Conservation (phyloP, 2,888 invertebrate genomes). For the Conus canariensis region DNA sequence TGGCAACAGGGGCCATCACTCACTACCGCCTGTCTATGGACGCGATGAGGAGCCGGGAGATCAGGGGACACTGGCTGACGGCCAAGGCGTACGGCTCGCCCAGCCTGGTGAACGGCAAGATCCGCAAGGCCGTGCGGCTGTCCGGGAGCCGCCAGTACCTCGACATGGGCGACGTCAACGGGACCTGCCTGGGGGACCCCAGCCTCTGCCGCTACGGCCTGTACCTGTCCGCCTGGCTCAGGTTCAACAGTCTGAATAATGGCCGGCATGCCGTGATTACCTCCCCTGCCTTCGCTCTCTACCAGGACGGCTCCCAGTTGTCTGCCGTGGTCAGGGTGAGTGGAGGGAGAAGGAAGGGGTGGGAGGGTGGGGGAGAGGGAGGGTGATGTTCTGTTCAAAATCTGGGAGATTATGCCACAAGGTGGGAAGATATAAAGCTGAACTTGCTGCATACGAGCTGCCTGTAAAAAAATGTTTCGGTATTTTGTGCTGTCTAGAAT, state of each 20-base stretch:
- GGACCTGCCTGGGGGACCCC: constrained; percentile 72
- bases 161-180: constrained; percentile 64
- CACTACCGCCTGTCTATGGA: constrained; percentile 70
- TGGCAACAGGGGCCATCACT: constrained; percentile 70
- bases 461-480: too few relatives aligned
- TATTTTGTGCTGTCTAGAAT: too few relatives aligned
- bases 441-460: too few relatives aligned
- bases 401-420: too few relatives aligned
- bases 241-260: constrained; percentile 61
- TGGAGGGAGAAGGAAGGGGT: too few relatives aligned
- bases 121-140: constrained; percentile 61
- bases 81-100: constrained; percentile 60
- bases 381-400: not conserved
- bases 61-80: constrained; percentile 54
- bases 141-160: constrained; percentile 67
- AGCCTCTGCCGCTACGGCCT: constrained; percentile 70
- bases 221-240: constrained; percentile 71
- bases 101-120: constrained; percentile 60
- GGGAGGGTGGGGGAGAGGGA: not conserved
- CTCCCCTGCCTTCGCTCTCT: constrained; percentile 65
- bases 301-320: constrained; percentile 25
- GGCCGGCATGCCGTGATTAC: constrained; percentile 64
- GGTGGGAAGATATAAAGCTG: too few relatives aligned
- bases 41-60: constrained; percentile 53
- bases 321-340: constrained; percentile 32